Evolutionary conservation across 2,113 vertebrate genomes (phyloP).

Genomic region (Dolichallabes microphthalmus): DNA sequence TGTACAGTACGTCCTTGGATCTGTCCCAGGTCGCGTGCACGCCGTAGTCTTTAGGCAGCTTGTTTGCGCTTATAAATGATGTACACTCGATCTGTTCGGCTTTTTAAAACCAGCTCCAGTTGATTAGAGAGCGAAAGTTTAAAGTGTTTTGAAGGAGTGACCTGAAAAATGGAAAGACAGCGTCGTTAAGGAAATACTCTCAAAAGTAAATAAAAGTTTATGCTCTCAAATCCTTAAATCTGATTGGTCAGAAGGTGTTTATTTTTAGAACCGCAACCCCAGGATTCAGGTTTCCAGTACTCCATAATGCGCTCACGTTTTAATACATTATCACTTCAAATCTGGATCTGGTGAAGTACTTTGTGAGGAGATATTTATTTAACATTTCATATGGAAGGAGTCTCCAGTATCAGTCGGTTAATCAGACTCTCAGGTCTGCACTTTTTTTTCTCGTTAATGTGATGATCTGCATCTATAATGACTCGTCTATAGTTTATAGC

Average conservation of each 20-base stretch:
- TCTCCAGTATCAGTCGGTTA: background rate
- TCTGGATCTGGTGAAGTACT: too few species aligned
- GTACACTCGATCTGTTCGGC: background rate
- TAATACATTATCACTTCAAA: too few species aligned
- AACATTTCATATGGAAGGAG: background rate
- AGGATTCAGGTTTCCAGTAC: too few species aligned
- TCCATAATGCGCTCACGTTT: too few species aligned
- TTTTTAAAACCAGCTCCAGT: background rate
- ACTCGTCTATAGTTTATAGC: too few species aligned
- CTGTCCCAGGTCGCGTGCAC: background rate
- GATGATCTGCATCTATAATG: background rate
- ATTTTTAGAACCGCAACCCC: too few species aligned
- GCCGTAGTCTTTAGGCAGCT: background rate
- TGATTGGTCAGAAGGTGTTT: too few species aligned
- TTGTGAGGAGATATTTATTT: background rate
- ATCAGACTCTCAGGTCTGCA: background rate
- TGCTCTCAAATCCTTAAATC: too few species aligned
- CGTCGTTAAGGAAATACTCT: background rate
- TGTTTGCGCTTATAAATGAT: background rate
- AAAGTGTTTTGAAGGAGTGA: background rate
- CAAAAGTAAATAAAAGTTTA: too few species aligned
- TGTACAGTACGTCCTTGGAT: conserved; percentile 6
- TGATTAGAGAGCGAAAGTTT: background rate
- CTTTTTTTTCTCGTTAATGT: background rate
- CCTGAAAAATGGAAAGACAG: background rate